A percentile compares a stretch with the other conserved stretches of the same genome.
Conservation (phyloP, 2,888 invertebrate genomes). For the Dione vanillae region DNA sequence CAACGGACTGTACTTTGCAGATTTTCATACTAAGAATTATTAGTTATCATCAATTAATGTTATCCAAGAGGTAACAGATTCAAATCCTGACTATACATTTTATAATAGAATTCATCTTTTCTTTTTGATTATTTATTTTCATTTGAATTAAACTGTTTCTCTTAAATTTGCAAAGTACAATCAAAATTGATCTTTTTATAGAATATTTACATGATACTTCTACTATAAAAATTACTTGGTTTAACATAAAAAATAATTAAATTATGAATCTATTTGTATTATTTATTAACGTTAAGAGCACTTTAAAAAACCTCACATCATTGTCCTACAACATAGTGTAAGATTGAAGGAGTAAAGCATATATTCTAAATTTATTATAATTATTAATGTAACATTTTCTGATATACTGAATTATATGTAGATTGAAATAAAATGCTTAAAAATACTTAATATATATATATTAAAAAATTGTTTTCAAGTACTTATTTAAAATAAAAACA, state of each 20-base stretch:
- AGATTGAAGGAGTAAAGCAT: slow-evolving; percentile 69
- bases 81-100: no score
- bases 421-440: no score
- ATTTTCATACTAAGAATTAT: neutral
- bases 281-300: slow-evolving; percentile 27
- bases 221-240: neutral
- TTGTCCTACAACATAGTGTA: slow-evolving; percentile 33
- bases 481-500: no score
- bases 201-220: slow-evolving; percentile 30
- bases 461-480: no score
- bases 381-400: slow-evolving; percentile 5
- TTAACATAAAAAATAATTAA: neutral
- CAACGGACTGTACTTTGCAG: slow-evolving; percentile 10
- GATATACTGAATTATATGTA: slow-evolving; percentile 54
- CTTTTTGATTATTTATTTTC: neutral
- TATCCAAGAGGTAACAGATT: neutral
- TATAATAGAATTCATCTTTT: no score
- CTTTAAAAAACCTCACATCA: slow-evolving; percentile 26
- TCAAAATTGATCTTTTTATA: slow-evolving; percentile 25
- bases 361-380: slow-evolving; percentile 78
- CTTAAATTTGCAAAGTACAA: slow-evolving; percentile 18
- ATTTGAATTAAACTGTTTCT: neutral
- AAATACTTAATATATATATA: no score
- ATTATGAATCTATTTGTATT: slow-evolving; percentile 8
- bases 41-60: no score